Percentiles rank a stretch among this genome's conserved stretches.
phyloP scores from a whole-genome alignment of 1,140 invertebrate genomes.

The Aphelenchoides besseyi region DNA sequence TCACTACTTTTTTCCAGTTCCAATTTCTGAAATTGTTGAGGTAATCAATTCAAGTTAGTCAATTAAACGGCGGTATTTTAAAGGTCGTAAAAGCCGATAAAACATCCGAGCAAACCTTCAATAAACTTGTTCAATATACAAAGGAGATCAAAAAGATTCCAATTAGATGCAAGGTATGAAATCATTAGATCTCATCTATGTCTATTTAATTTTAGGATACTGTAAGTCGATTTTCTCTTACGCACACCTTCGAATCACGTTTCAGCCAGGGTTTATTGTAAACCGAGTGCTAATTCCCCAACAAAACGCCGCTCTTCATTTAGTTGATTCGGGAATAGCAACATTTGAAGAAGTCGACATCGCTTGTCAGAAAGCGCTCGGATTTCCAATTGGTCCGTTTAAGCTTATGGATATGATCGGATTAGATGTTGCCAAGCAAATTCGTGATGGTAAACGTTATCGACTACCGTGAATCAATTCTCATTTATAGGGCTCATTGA shows the following conservation, averaged over 20 bases:
- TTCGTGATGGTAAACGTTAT: slow-evolving; percentile 65
- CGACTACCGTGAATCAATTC: background rate
- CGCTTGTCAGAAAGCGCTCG: slow-evolving; percentile 67
- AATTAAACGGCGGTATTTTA: slow-evolving; percentile 10
- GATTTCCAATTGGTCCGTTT: slow-evolving; percentile 66
- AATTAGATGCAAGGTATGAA: slow-evolving; percentile 70
- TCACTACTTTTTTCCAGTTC: slow-evolving; percentile 87
- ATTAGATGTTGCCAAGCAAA: slow-evolving; percentile 67
- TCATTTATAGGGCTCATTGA: slow-evolving; percentile 6
- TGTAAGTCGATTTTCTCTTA: background rate
- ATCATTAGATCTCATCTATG: background rate
- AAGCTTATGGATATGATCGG: slow-evolving; percentile 67
- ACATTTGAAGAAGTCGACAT: slow-evolving; percentile 65
- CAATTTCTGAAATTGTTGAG: slow-evolving; percentile 81
- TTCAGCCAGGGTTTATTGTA: slow-evolving; percentile 73
- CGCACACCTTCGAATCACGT: background rate
- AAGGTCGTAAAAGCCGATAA: slow-evolving; percentile 20
- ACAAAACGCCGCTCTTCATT: slow-evolving; percentile 72
- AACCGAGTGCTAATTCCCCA: slow-evolving; percentile 77
- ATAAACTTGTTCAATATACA: slow-evolving; percentile 73
- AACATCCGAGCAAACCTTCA: slow-evolving; percentile 74
- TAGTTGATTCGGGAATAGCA: slow-evolving; percentile 73
- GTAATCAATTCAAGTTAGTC: background rate
- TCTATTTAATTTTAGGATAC: background rate
- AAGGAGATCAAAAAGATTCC: slow-evolving; percentile 75